A percentile compares a stretch with the other conserved stretches of the same genome.
Evolutionary conservation across 2,888 invertebrate genomes (phyloP).

Genomic region (Saturnia pavonia): DNA sequence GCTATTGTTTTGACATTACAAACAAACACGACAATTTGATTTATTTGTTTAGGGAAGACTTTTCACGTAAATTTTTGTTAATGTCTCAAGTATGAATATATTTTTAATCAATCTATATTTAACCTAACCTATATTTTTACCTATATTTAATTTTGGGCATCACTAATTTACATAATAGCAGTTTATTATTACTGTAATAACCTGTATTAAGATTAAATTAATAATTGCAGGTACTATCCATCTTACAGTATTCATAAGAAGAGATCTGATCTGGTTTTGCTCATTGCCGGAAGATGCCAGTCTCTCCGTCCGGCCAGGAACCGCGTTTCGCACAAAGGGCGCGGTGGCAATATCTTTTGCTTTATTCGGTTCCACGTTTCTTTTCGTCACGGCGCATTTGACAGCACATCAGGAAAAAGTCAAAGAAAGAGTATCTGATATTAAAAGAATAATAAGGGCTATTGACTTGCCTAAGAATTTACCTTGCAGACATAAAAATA

Average conservation of each 20-base stretch:
- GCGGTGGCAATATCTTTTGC: conserved; percentile 96
- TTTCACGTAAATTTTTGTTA: no score
- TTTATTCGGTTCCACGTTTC: conserved; percentile 96
- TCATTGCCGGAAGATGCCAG: conserved; percentile 95
- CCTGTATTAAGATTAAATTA: not conserved
- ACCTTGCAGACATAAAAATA: conserved; percentile 88
- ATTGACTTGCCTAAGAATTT: conserved; percentile 92
- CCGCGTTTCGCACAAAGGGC: conserved; percentile 96
- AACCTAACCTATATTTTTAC: no score
- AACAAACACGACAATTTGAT: no score
- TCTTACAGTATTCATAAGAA: conserved; percentile 91
- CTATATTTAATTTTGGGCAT: no score
- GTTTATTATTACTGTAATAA: no score
- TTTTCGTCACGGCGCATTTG: conserved; percentile 97
- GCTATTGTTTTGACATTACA: no score
- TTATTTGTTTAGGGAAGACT: no score
- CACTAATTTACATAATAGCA: no score
- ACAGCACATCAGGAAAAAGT: conserved; percentile 95
- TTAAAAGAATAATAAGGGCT: conserved; percentile 90
- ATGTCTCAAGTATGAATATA: no score
- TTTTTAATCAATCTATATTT: no score
- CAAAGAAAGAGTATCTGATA: conserved; percentile 92
- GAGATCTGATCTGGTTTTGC: conserved; percentile 98
- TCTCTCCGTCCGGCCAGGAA: conserved; percentile 93
- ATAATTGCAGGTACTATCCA: conserved; percentile 88